phyloP scores from a whole-genome alignment of 2,797 vertebrate species.

The Avahi laniger region DNA sequence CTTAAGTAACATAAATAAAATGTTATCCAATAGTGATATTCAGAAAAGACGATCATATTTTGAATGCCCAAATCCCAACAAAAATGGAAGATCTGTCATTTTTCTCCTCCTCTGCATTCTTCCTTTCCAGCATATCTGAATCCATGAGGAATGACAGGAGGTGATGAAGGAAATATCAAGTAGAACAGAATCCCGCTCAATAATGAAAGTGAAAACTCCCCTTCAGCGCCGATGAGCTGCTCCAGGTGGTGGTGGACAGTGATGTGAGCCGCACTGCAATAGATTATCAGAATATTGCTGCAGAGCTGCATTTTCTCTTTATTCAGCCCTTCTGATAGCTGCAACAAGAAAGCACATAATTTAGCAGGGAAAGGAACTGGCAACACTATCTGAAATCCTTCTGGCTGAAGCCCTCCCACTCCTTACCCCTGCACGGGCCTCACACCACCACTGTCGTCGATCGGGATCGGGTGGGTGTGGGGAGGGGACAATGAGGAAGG shows the following conservation, averaged over 20 bases:
- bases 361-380: slow-evolving; percentile 8
- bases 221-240: slow-evolving; percentile 77
- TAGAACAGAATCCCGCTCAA: slow-evolving; percentile 68
- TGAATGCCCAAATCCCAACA: slow-evolving; percentile 60
- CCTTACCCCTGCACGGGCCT: background rate
- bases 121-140: slow-evolving; percentile 78
- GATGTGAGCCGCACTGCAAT: slow-evolving; percentile 79
- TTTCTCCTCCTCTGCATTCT: slow-evolving; percentile 70
- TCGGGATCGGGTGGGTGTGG: background rate
- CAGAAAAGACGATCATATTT: slow-evolving; percentile 70
- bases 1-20: slow-evolving; percentile 75
- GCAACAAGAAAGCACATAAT: slow-evolving; percentile 79
- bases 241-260: slow-evolving; percentile 64
- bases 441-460: background rate
- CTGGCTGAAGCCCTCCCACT: background rate
- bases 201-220: slow-evolving; percentile 67
- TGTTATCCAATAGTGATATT: slow-evolving; percentile 66
- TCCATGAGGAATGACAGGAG: slow-evolving; percentile 71
- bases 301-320: slow-evolving; percentile 74
- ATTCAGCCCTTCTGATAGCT: slow-evolving; percentile 86
- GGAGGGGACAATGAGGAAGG: background rate
- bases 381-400: background rate
- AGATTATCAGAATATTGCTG: slow-evolving; percentile 81
- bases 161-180: slow-evolving; percentile 79
- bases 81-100: slow-evolving; percentile 69